These are phyloP conservation scores for Steinernema khuongi DNA, from an alignment of 1,140 invertebrate species.

Conservation along the genomic window DNA sequence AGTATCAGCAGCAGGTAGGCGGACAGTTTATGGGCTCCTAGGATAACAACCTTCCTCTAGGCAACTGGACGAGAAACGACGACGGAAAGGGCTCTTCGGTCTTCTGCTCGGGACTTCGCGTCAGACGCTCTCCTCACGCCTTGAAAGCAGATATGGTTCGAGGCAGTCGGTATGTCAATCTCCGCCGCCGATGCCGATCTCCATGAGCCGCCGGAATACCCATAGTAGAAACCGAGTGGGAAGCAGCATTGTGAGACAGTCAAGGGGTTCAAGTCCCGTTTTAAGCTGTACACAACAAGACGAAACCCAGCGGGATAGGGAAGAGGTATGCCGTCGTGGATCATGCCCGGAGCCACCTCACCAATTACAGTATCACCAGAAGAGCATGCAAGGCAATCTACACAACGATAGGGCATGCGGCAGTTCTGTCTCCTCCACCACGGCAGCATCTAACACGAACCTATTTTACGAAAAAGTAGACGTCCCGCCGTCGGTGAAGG, in stretches of 20 bases:
- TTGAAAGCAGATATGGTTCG: not conserved
- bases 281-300: not conserved
- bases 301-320: not conserved
- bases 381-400: not conserved
- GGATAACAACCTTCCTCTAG: not conserved
- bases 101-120: slow-evolving; percentile 24
- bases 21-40: not conserved
- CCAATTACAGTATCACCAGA: not conserved
- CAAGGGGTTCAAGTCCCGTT: not conserved
- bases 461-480: not conserved
- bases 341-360: not conserved
- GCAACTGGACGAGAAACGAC: slow-evolving; percentile 19
- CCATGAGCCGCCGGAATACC: no score
- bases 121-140: not conserved
- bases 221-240: not conserved
- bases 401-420: not conserved
- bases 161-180: not conserved
- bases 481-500: not conserved
- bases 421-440: not conserved
- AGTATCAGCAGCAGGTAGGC: not conserved
- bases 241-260: not conserved
- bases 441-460: not conserved
- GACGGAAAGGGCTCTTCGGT: slow-evolving; percentile 7
- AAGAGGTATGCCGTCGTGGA: not conserved
- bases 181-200: not conserved